These are phyloP conservation scores for Dasysyrphus tricinctus DNA, from an alignment of 2,888 invertebrate genomes.

Conservation along the genomic window DNA sequence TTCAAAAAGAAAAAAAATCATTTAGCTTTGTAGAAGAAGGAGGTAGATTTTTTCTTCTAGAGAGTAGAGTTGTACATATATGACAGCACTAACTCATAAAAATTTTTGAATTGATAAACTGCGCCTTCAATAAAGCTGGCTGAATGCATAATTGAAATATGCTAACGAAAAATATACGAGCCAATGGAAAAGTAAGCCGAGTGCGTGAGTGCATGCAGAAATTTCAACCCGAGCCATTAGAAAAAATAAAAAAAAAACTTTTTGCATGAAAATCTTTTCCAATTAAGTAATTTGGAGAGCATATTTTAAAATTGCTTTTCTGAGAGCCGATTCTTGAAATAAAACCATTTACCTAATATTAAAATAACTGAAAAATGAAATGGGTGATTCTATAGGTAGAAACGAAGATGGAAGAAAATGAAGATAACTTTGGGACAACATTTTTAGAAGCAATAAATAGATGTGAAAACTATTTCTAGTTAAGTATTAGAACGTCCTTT, in stretches of 20 bases:
- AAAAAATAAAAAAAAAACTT: background rate
- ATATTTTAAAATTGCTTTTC: background rate
- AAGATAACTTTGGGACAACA: too few species aligned
- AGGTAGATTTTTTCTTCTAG: background rate
- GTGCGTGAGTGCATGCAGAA: slow-evolving; percentile 2
- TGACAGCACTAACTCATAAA: slow-evolving; percentile 13
- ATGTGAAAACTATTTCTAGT: too few species aligned
- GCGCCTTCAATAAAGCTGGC: background rate
- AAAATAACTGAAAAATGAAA: too few species aligned
- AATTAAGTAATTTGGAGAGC: background rate
- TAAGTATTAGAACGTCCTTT: too few species aligned
- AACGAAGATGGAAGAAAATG: too few species aligned
- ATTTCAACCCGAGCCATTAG: background rate
- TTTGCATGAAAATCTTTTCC: background rate
- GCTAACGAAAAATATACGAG: background rate
- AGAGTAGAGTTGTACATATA: background rate
- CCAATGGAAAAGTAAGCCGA: background rate
- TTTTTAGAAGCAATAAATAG: too few species aligned
- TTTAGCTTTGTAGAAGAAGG: background rate
- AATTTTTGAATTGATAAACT: background rate
- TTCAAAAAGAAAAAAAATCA: background rate
- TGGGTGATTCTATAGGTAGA: too few species aligned
- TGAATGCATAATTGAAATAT: slow-evolving; percentile 8
- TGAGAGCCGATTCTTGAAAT: background rate
- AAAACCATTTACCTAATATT: too few species aligned